Conservation (phyloP, 2,113 vertebrate genomes). For the Oceanodroma tethys region DNA sequence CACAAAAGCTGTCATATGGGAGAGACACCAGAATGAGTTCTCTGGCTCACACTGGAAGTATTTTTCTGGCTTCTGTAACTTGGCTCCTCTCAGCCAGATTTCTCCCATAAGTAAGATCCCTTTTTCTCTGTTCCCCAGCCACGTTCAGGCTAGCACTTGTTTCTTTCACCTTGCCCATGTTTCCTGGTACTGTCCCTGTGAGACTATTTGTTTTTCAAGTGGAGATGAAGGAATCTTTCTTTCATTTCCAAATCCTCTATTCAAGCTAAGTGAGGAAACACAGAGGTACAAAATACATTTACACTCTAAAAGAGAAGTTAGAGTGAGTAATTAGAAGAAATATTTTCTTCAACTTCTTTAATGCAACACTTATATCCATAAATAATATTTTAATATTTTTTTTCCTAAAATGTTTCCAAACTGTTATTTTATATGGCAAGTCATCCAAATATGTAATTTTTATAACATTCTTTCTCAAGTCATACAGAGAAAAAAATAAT, state of each 20-base stretch:
- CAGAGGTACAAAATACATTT: neutral
- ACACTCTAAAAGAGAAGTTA: neutral
- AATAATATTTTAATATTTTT: neutral
- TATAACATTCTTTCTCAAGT: neutral
- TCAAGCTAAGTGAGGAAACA: neutral
- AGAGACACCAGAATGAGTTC: neutral
- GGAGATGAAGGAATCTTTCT: neutral
- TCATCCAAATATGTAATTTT: neutral
- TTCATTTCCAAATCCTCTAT: neutral
- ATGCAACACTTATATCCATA: neutral
- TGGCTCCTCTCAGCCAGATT: neutral
- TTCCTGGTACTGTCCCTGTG: neutral
- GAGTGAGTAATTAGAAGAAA: neutral
- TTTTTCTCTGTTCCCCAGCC: neutral
- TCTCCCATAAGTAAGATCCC: neutral
- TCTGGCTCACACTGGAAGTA: neutral
- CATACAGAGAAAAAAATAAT: neutral
- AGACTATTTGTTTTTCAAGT: neutral
- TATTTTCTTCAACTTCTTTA: neutral
- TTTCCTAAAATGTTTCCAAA: neutral
- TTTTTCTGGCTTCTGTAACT: neutral
- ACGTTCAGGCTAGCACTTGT: neutral
- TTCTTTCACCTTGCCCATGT: neutral
- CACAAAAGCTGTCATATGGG: neutral
- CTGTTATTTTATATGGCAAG: neutral